Evolutionary conservation across 2,888 invertebrate genomes (phyloP).

Genomic region (Drosophila monieri): DNA sequence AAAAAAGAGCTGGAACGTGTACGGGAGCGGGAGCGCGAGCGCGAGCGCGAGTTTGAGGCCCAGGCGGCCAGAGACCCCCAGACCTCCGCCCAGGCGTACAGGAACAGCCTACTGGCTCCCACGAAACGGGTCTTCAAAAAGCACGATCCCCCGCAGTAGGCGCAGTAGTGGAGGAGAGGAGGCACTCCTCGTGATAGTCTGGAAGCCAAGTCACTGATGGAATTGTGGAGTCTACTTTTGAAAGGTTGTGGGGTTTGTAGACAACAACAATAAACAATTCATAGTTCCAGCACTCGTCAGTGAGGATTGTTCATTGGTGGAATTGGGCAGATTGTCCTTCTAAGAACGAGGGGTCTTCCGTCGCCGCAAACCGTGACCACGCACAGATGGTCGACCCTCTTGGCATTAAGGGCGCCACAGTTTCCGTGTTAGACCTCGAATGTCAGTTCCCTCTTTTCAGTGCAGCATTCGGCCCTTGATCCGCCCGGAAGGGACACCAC

Average conservation of each 20-base stretch:
- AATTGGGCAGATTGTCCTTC: too few species aligned
- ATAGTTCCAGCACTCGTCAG: too few species aligned
- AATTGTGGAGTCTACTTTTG: too few species aligned
- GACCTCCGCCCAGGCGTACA: not conserved
- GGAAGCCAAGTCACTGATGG: too few species aligned
- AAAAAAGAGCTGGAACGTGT: not conserved
- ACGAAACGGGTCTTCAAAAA: not conserved
- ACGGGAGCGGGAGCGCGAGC: not conserved
- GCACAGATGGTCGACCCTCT: not conserved
- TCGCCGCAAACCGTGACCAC: constrained; percentile 1
- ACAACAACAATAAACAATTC: too few species aligned
- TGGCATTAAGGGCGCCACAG: not conserved
- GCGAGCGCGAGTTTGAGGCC: not conserved
- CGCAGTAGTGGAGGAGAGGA: too few species aligned
- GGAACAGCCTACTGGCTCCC: not conserved
- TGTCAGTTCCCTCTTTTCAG: constrained; percentile 2
- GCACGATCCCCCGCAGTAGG: not conserved
- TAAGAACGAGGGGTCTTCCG: not conserved
- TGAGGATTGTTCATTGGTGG: too few species aligned
- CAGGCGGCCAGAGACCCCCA: not conserved
- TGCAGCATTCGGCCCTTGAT: not conserved
- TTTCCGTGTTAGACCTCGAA: constrained; percentile 7
- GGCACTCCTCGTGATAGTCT: too few species aligned
- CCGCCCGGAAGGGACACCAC: not conserved
- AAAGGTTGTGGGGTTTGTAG: too few species aligned